These are phyloP conservation scores for Perizoma flavofasciatum DNA, from an alignment of 2,888 invertebrate genomes.

Conservation along the genomic window DNA sequence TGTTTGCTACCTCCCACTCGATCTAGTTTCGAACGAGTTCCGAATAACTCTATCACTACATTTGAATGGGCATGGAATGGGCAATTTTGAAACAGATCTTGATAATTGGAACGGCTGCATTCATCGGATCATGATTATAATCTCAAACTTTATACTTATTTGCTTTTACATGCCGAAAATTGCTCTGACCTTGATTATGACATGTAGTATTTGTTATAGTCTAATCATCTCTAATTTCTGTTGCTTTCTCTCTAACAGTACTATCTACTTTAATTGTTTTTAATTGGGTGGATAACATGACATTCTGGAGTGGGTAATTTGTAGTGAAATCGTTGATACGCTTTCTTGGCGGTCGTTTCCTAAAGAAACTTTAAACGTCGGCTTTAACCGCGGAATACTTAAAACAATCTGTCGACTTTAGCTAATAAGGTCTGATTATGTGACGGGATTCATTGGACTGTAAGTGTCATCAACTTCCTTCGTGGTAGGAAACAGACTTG, in stretches of 20 bases:
- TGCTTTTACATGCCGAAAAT: constrained; percentile 32
- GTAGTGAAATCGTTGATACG: constrained; percentile 39
- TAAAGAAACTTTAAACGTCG: constrained; percentile 37
- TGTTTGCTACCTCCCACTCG: constrained; percentile 30
- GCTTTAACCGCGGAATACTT: constrained; percentile 2
- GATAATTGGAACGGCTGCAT: constrained; percentile 35
- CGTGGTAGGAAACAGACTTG: not conserved
- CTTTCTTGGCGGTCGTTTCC: constrained; percentile 42
- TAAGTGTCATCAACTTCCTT: constrained; percentile 7
- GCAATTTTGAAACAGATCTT: constrained; percentile 28
- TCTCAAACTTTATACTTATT: constrained; percentile 31
- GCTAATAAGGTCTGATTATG: constrained; percentile 22
- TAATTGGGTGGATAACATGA: constrained; percentile 38
- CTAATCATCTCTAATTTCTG: constrained; percentile 27
- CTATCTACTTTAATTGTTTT: constrained; percentile 33
- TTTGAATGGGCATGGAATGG: constrained; percentile 29
- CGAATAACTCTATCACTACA: constrained; percentile 37
- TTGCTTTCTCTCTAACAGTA: constrained; percentile 37
- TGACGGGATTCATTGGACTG: constrained; percentile 14
- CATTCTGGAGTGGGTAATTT: constrained; percentile 36
- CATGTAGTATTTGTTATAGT: constrained; percentile 24
- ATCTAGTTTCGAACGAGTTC: constrained; percentile 37
- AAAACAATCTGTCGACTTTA: constrained; percentile 12
- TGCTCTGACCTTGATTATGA: constrained; percentile 32
- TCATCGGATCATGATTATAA: constrained; percentile 29